phyloP scores from a whole-genome alignment of 2,888 invertebrate genomes.

The Nomada ruficornis region DNA sequence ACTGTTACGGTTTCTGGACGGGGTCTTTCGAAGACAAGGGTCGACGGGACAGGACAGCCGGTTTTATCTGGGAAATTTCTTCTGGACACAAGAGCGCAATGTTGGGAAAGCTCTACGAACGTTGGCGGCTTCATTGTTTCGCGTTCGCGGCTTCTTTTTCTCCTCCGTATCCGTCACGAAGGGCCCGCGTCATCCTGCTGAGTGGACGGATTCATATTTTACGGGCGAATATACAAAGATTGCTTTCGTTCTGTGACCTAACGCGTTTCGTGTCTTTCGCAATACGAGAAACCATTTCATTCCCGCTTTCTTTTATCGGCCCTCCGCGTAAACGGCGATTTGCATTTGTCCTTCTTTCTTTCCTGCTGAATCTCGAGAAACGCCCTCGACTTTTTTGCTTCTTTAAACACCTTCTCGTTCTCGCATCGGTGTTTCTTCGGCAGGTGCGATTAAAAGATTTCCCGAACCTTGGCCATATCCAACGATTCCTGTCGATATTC shows the following conservation, averaged over 20 bases:
- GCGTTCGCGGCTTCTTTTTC: constrained; percentile 43
- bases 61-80: constrained; percentile 67
- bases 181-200: constrained; percentile 44
- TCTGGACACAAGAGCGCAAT: constrained; percentile 57
- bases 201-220: constrained; percentile 56
- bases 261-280: constrained; percentile 1
- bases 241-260: constrained; percentile 31
- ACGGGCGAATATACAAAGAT: constrained; percentile 47
- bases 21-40: constrained; percentile 48
- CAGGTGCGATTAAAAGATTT: background rate
- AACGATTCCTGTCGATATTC: background rate
- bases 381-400: background rate
- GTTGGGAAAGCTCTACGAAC: constrained; percentile 50
- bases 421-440: background rate
- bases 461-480: background rate
- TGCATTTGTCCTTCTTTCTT: background rate
- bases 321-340: background rate
- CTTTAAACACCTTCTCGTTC: background rate
- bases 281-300: background rate
- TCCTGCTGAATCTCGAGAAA: background rate
- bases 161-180: constrained; percentile 5
- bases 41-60: constrained; percentile 50
- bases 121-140: constrained; percentile 64
- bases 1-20: constrained; percentile 52
- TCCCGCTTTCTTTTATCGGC: background rate